These are phyloP conservation scores for Drosophila melanosoma DNA, from an alignment of 2,888 invertebrate species.

Conservation along the genomic window DNA sequence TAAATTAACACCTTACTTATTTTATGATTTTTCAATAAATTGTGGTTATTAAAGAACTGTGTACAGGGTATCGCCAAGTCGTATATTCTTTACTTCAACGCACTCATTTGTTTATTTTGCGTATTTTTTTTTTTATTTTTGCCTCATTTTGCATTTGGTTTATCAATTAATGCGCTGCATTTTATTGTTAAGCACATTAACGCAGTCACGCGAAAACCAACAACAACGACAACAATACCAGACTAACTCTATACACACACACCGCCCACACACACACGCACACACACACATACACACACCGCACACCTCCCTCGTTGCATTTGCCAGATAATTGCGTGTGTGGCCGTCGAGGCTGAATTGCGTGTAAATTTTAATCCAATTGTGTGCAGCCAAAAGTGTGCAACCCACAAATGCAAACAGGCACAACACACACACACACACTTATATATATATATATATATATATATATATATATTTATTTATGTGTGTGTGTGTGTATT, in stretches of 20 bases:
- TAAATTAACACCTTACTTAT: not conserved
- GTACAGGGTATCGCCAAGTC: not conserved
- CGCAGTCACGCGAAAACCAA: slow-evolving; percentile 72
- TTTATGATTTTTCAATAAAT: not conserved
- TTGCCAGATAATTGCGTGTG: slow-evolving; percentile 73
- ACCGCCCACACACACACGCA: slow-evolving; percentile 8
- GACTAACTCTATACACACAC: not conserved
- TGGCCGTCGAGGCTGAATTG: slow-evolving; percentile 64
- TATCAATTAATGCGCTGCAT: slow-evolving; percentile 79
- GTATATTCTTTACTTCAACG: not conserved
- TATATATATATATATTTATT: not conserved
- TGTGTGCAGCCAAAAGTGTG: slow-evolving; percentile 76
- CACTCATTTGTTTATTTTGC: not conserved
- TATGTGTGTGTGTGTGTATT: not conserved
- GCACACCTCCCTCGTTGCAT: slow-evolving; percentile 23
- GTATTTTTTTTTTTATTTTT: slow-evolving; percentile 13
- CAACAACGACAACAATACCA: slow-evolving; percentile 22
- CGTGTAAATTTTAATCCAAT: slow-evolving; percentile 82
- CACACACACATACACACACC: not conserved
- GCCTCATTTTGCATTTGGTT: slow-evolving; percentile 63
- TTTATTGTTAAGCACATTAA: slow-evolving; percentile 81
- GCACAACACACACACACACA: slow-evolving; percentile 32
- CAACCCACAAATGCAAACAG: slow-evolving; percentile 63
- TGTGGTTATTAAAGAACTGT: not conserved
- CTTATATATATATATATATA: slow-evolving; percentile 12